Evolutionary conservation across 2,797 vertebrate species (phyloP).

Genomic region (Cossypha niveicapilla): DNA sequence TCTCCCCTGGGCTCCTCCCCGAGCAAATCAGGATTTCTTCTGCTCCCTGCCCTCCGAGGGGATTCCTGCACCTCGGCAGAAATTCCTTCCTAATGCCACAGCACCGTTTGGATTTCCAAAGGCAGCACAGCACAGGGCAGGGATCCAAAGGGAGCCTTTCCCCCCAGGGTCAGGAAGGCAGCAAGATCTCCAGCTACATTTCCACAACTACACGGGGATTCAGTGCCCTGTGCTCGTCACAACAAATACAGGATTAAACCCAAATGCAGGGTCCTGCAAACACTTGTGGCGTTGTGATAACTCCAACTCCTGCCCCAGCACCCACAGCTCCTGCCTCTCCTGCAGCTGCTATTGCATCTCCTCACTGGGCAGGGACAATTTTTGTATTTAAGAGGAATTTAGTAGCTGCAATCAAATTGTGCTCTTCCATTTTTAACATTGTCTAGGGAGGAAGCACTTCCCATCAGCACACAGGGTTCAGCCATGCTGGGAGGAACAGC

Average conservation of each 20-base stretch:
- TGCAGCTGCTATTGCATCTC: accelerated
- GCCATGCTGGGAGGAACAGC: conserved; percentile 37
- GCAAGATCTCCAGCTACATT: neutral
- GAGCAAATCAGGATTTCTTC: neutral
- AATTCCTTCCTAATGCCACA: neutral
- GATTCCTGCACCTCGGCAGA: neutral
- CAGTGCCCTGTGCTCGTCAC: neutral
- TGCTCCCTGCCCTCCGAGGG: neutral
- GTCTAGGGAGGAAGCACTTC: neutral
- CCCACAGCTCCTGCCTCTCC: neutral
- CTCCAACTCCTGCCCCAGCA: neutral
- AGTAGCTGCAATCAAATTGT: neutral
- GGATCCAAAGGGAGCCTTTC: neutral
- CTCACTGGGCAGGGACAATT: neutral
- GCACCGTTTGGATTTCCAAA: neutral
- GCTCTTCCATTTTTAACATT: conserved; percentile 28
- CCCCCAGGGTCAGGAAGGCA: neutral
- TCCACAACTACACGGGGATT: neutral
- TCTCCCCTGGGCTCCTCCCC: neutral
- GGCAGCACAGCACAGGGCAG: neutral
- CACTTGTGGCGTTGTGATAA: accelerated
- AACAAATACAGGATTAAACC: neutral
- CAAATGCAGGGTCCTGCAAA: accelerated
- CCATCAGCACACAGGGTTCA: neutral
- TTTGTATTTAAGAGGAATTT: neutral